A percentile compares a stretch with the other conserved stretches of the same genome.
phyloP scores from a whole-genome alignment of 2,888 invertebrate species.

The Xestia rhomboidea region DNA sequence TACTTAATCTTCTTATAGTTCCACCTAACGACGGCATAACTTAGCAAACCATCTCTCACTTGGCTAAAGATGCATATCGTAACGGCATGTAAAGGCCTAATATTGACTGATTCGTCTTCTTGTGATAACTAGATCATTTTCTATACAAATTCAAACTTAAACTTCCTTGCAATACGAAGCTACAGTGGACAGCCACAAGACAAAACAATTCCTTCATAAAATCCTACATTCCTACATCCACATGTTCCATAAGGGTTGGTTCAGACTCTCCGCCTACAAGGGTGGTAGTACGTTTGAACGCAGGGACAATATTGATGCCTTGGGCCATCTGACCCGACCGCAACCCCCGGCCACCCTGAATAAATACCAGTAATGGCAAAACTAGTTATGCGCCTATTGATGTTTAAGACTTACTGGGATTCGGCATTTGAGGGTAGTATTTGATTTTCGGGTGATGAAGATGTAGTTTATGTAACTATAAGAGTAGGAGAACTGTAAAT shows the following conservation, averaged over 20 bases:
- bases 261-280: slow-evolving; percentile 36
- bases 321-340: slow-evolving; percentile 73
- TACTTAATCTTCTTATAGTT: neutral
- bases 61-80: neutral
- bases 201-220: slow-evolving; percentile 6
- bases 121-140: neutral
- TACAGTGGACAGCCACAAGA: neutral
- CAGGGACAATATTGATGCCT: slow-evolving; percentile 80
- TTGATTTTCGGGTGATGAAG: slow-evolving; percentile 36
- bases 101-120: neutral
- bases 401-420: slow-evolving; percentile 46
- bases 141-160: neutral
- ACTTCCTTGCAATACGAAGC: neutral
- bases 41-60: neutral
- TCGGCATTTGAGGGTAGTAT: slow-evolving; percentile 27
- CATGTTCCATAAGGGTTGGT: slow-evolving; percentile 24
- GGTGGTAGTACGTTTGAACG: slow-evolving; percentile 49
- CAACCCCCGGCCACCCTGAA: slow-evolving; percentile 60
- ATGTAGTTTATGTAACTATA: neutral
- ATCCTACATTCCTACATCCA: neutral
- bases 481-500: neutral
- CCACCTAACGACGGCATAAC: neutral
- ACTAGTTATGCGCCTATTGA: slow-evolving; percentile 65
- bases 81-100: neutral
- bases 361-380: slow-evolving; percentile 68